Percentiles rank a stretch among this genome's conserved stretches.
Conservation (phyloP, 2,888 invertebrate genomes). For the Dichetophora obliterata region DNA sequence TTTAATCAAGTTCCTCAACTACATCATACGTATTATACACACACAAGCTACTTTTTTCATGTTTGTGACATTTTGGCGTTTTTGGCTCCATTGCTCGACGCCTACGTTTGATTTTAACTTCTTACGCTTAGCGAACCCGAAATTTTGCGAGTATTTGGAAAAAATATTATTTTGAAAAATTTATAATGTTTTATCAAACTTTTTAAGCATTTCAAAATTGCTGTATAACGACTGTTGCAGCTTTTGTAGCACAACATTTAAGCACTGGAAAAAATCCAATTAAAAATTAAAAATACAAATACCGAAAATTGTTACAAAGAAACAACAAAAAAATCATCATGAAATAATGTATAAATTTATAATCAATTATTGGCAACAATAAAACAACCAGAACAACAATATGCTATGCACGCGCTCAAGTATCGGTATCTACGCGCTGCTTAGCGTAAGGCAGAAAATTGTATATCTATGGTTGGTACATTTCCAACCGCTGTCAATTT, state of each 20-base stretch:
- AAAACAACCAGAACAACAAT: background rate
- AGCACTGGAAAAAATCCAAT: too few species aligned
- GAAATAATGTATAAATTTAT: conserved; percentile 1
- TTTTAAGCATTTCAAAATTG: too few species aligned
- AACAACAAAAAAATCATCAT: background rate
- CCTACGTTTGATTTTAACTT: too few species aligned
- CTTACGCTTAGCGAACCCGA: too few species aligned
- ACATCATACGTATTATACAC: too few species aligned
- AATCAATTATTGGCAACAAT: conserved; percentile 20
- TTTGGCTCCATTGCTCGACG: too few species aligned
- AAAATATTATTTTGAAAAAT: too few species aligned
- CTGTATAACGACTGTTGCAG: background rate
- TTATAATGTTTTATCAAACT: too few species aligned
- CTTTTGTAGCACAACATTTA: background rate
- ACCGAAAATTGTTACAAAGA: background rate
- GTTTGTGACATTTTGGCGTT: too few species aligned
- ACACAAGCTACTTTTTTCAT: too few species aligned
- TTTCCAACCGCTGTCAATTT: conserved; percentile 31
- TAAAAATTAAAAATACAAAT: background rate
- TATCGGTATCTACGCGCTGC: background rate
- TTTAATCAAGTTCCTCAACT: too few species aligned
- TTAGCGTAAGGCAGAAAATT: background rate
- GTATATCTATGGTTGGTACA: background rate
- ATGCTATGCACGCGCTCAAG: background rate
- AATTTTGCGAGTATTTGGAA: too few species aligned